phyloP scores from a whole-genome alignment of 2,113 vertebrate species.

The Stomatorhinus ivindoensis region DNA sequence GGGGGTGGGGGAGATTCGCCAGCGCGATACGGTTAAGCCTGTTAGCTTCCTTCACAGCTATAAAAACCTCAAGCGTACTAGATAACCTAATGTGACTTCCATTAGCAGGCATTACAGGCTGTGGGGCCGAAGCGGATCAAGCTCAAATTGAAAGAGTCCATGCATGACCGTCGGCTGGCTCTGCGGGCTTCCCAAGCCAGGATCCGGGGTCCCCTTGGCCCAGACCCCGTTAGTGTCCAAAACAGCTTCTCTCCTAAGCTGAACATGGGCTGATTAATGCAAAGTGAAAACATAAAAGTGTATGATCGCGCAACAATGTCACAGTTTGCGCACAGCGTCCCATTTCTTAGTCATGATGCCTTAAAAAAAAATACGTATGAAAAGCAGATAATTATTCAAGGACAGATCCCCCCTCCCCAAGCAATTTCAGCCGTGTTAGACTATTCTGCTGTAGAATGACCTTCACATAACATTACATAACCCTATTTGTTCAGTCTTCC shows the following conservation, averaged over 20 bases:
- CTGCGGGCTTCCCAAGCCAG: background rate
- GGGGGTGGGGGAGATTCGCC: background rate
- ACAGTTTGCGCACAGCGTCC: background rate
- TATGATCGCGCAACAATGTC: background rate
- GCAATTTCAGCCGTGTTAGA: background rate
- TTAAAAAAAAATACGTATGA: background rate
- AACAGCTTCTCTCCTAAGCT: background rate
- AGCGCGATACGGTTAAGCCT: constrained; percentile 11
- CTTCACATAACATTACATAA: background rate
- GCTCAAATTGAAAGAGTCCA: constrained; percentile 60
- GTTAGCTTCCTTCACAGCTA: constrained; percentile 32
- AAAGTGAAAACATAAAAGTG: background rate
- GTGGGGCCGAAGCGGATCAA: constrained; percentile 41
- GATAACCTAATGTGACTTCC: constrained; percentile 52
- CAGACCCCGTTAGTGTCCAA: background rate
- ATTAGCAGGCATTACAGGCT: constrained; percentile 52
- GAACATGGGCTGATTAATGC: background rate
- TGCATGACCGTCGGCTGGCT: constrained; percentile 45
- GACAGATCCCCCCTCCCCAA: background rate
- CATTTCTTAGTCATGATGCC: background rate
- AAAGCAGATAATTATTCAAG: background rate
- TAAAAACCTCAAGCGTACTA: constrained; percentile 36
- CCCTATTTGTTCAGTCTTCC: background rate
- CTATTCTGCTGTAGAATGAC: background rate
- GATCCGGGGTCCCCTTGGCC: background rate